Conservation (phyloP, 1,140 invertebrate species). For the Eriocheir sinensis region DNA sequence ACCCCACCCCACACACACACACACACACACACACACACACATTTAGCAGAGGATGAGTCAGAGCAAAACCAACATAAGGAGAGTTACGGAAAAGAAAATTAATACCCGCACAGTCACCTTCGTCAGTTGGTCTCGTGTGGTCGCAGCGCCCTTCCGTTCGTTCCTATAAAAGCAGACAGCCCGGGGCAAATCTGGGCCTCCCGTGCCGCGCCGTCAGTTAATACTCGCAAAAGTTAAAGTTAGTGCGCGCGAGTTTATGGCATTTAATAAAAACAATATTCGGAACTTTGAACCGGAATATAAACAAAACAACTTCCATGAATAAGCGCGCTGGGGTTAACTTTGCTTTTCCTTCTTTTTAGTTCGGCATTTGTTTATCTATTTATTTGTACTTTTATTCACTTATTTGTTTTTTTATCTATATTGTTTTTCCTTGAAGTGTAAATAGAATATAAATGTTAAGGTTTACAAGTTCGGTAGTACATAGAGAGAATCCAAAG, state of each 20-base stretch:
- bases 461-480: too few species aligned
- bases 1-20: too few species aligned
- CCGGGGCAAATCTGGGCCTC: not conserved
- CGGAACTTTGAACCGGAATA: not conserved
- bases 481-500: too few species aligned
- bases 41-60: not conserved
- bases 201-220: not conserved
- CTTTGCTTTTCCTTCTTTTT: too few species aligned
- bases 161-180: not conserved
- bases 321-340: too few species aligned
- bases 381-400: too few species aligned
- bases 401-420: too few species aligned
- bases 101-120: not conserved
- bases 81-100: too few species aligned
- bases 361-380: too few species aligned
- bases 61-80: too few species aligned
- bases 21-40: not conserved
- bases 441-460: too few species aligned
- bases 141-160: not conserved
- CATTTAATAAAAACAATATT: slow-evolving; percentile 14
- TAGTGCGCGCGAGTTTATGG: slow-evolving; percentile 8
- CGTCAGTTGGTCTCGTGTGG: not conserved
- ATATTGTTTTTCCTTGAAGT: too few species aligned
- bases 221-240: not conserved
- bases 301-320: not conserved